These are phyloP conservation scores for Phycodurus eques DNA, from an alignment of 2,113 vertebrate species.

Conservation along the genomic window DNA sequence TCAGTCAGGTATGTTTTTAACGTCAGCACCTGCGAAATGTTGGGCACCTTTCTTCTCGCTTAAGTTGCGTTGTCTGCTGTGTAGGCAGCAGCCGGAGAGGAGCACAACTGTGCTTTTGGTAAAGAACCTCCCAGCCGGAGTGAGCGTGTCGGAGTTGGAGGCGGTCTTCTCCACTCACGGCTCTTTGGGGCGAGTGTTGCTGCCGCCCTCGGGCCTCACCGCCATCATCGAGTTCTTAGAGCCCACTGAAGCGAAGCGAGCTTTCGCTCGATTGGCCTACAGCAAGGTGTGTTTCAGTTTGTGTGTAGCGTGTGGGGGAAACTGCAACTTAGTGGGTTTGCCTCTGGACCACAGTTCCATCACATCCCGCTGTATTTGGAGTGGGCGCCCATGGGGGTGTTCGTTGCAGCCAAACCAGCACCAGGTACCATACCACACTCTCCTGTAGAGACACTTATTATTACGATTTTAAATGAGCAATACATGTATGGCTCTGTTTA, in stretches of 20 bases:
- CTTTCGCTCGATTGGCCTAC: conserved; percentile 89
- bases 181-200: conserved; percentile 84
- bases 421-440: conserved; percentile 34
- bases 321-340: not conserved
- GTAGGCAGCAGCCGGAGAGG: conserved; percentile 81
- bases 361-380: conserved; percentile 86
- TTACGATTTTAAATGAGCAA: not conserved
- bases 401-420: conserved; percentile 63
- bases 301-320: not conserved
- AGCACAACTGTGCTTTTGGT: conserved; percentile 88
- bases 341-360: conserved; percentile 61
- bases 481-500: not conserved
- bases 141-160: conserved; percentile 73
- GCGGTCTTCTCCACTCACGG: conserved; percentile 79
- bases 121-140: conserved; percentile 88
- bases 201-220: conserved; percentile 87
- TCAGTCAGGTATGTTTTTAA: conserved; percentile 83
- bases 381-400: conserved; percentile 90
- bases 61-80: not conserved
- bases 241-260: conserved; percentile 86
- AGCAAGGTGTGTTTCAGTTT: conserved; percentile 78
- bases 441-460: not conserved
- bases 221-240: conserved; percentile 92
- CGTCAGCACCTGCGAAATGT: not conserved
- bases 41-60: not conserved